These are phyloP conservation scores for Ranitomeya variabilis DNA, from an alignment of 2,113 vertebrate genomes.

Conservation along the genomic window DNA sequence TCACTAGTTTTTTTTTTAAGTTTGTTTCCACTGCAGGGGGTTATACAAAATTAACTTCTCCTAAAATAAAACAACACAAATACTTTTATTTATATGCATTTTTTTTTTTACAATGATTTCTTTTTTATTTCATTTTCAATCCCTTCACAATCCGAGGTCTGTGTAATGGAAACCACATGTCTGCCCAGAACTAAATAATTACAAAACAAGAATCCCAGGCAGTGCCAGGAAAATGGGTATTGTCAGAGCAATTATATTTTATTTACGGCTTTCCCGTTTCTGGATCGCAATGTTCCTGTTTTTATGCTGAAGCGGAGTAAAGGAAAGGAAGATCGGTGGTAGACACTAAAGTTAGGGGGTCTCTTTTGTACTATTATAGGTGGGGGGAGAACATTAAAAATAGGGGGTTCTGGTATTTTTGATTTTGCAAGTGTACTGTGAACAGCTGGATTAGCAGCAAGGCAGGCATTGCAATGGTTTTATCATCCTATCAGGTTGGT, in stretches of 20 bases:
- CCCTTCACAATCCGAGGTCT: slow-evolving; percentile 46
- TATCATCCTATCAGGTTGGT: neutral
- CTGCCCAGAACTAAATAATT: slow-evolving; percentile 83
- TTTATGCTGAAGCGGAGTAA: slow-evolving; percentile 74
- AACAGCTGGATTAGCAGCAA: neutral
- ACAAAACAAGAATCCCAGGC: slow-evolving; percentile 81
- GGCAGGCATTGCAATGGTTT: neutral
- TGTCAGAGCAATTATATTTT: slow-evolving; percentile 84
- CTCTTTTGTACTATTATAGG: neutral
- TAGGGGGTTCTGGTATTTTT: neutral
- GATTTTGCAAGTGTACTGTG: neutral
- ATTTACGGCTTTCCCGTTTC: slow-evolving; percentile 84
- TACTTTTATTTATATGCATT: slow-evolving; percentile 43
- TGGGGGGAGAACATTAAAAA: neutral
- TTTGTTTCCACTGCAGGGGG: slow-evolving; percentile 16
- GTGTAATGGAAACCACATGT: slow-evolving; percentile 87
- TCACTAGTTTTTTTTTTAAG: neutral
- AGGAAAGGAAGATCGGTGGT: neutral
- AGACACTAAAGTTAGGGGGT: slow-evolving; percentile 8
- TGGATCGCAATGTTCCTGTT: slow-evolving; percentile 78
- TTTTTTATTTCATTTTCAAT: slow-evolving; percentile 48
- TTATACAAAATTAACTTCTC: neutral
- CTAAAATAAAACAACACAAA: slow-evolving; percentile 18
- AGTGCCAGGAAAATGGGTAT: slow-evolving; percentile 81
- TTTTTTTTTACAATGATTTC: slow-evolving; percentile 33